Percentiles rank a stretch among this genome's conserved stretches.
Evolutionary conservation across 1,140 invertebrate species (phyloP).

Genomic region (Bombus picipes): DNA sequence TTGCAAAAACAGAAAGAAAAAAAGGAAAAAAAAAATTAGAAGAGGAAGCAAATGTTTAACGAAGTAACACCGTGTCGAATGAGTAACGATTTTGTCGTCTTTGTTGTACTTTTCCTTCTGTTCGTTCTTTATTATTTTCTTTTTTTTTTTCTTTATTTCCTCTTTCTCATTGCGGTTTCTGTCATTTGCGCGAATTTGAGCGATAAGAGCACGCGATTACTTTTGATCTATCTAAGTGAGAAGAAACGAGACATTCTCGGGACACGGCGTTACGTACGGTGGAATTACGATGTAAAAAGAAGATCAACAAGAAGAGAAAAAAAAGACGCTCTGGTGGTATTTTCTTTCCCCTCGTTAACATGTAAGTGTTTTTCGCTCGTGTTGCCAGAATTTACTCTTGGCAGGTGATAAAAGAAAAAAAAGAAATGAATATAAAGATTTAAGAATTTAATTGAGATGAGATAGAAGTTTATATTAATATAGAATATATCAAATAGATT

Average conservation of each 20-base stretch:
- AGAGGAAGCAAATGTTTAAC: background rate
- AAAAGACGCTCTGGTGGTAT: conserved; percentile 47
- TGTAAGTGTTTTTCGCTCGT: conserved; percentile 73
- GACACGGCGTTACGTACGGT: conserved; percentile 8
- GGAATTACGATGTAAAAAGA: conserved; percentile 41
- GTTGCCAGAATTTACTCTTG: conserved; percentile 76
- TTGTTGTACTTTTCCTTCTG: background rate
- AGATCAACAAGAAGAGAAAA: conserved; percentile 38
- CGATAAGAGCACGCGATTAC: background rate
- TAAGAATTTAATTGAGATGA: conserved; percentile 75
- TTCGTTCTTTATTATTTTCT: background rate
- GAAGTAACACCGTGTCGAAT: conserved; percentile 15
- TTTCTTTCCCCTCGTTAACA: conserved; percentile 49
- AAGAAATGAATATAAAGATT: conserved; percentile 71
- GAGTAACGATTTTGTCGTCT: conserved; percentile 16
- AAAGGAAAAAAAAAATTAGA: background rate
- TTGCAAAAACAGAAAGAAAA: conserved; percentile 10
- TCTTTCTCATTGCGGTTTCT: background rate
- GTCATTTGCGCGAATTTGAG: background rate
- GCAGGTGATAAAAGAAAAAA: conserved; percentile 72
- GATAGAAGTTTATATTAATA: conserved; percentile 80
- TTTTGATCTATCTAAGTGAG: background rate
- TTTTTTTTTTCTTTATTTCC: too few relatives aligned
- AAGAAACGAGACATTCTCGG: background rate
- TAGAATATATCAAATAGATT: conserved; percentile 80